Evolutionary conservation across 92 coral and sea anemone genomes (phyloP), one percentile per base, ranked within the genome.

Genomic region (Zoanthus sansibaricus): DNA sequence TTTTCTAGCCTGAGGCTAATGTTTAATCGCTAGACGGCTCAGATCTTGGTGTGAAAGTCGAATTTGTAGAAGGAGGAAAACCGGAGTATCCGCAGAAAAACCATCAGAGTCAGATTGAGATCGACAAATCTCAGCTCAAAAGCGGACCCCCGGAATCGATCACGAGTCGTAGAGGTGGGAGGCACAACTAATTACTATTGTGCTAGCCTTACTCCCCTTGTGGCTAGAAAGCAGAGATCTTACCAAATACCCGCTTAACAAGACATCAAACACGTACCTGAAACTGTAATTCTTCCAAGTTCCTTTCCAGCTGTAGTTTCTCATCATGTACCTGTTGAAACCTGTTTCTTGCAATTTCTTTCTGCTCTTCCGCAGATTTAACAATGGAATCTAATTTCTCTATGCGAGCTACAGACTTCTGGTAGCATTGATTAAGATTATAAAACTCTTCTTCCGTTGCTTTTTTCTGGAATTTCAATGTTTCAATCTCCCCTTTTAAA

Each of bases 311-410:
- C 71, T 78, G 71, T 20, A 58, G 45, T 44, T 64, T 78, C 42
- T 78, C 83, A 2, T 78, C 83, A 59, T 33, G 83, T 15, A 64
- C 71, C 3, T 10, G n/a, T 37, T 33, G 46, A 37, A 78, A 55
- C 69, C 14, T 56, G 33, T 58, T 59, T 21, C 37, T 72, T 17
- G 83, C 83, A 78, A 55, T 55, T 45, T 78, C 83, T 59, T 78
- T 78, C 18, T 59, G 71, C 5, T 20, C 42, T 0, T 15, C 33
- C 18, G 83, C 83, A 59, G 83, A 78, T 15, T 59, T 45, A 44
- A 59, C 72, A 18, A 69, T 58, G 21, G 32, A 30, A 18, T 78
- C 72, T 47, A 78, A 61, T 0, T 78, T 55, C 46, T 78, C 83
- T 1, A 30, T 37, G 14, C 83, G 83, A 78, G 21, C 48, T 47